Conservation (phyloP, 2,113 vertebrate species). For the Tympanuchus pallidicinctus region DNA sequence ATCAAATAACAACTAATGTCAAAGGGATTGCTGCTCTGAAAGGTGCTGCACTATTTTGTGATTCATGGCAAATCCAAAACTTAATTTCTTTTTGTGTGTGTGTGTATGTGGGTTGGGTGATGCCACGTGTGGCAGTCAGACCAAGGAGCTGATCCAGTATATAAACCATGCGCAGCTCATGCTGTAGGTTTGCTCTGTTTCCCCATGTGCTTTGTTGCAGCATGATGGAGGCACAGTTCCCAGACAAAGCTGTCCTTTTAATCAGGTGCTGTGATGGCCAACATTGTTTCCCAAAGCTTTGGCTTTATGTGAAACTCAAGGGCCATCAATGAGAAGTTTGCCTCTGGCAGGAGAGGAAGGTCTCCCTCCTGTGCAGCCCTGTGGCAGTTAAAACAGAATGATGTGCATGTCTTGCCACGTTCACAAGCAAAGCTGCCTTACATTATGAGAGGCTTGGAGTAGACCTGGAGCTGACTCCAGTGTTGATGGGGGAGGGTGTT, state of each 20-base stretch:
- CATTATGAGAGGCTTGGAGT: neutral
- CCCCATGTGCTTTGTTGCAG: neutral
- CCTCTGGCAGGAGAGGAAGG: neutral
- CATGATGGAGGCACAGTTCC: neutral
- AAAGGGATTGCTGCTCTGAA: neutral
- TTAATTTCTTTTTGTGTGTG: neutral
- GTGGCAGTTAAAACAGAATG: neutral
- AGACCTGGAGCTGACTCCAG: neutral
- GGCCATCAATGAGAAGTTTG: neutral
- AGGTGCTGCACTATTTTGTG: neutral
- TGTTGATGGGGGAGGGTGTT: neutral
- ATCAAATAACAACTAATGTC: neutral
- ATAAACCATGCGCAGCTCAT: accelerated
- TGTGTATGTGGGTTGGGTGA: neutral
- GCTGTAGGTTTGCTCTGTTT: neutral
- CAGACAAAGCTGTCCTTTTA: neutral
- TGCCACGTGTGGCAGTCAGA: accelerated
- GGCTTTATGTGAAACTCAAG: neutral
- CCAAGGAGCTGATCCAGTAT: neutral
- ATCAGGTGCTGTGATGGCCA: neutral
- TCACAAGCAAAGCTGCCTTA: neutral
- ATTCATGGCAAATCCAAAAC: neutral
- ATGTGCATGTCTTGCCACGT: neutral
- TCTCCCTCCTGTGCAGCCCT: neutral
- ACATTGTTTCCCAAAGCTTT: neutral